A percentile compares a stretch with the other conserved stretches of the same genome.
Conservation (phyloP, 2,888 invertebrate species). For the Desoria tigrina region DNA sequence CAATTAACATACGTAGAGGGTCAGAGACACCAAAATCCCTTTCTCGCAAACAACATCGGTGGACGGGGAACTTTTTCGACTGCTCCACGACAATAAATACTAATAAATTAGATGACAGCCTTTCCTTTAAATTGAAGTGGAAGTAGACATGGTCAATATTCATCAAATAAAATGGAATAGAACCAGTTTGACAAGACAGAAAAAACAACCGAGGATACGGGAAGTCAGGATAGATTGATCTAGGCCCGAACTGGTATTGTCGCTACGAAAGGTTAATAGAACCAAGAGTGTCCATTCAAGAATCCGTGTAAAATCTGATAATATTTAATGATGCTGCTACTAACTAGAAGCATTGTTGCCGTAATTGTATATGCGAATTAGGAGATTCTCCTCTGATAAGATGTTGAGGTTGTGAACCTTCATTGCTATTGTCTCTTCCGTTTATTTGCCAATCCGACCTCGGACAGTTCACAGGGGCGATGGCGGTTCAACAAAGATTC, state of each 20-base stretch:
- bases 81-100: too few species aligned
- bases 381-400: not conserved
- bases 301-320: not conserved
- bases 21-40: too few species aligned
- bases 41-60: too few species aligned
- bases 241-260: not conserved
- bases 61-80: too few species aligned
- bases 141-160: not conserved
- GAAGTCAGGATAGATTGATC: not conserved
- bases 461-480: not conserved
- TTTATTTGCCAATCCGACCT: constrained; percentile 11
- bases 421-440: not conserved
- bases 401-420: constrained; percentile 10
- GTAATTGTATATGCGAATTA: not conserved
- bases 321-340: not conserved
- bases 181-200: constrained; percentile 40
- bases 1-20: too few species aligned
- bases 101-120: too few species aligned
- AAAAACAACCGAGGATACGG: constrained; percentile 24
- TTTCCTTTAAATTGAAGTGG: too few species aligned
- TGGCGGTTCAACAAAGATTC: not conserved
- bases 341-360: not conserved
- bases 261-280: not conserved
- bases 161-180: constrained; percentile 13
- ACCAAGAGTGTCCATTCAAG: constrained; percentile 10